Percentiles rank a stretch among this genome's conserved stretches.
Evolutionary conservation across 2,888 invertebrate species (phyloP).

Genomic region (Urechis unicinctus): DNA sequence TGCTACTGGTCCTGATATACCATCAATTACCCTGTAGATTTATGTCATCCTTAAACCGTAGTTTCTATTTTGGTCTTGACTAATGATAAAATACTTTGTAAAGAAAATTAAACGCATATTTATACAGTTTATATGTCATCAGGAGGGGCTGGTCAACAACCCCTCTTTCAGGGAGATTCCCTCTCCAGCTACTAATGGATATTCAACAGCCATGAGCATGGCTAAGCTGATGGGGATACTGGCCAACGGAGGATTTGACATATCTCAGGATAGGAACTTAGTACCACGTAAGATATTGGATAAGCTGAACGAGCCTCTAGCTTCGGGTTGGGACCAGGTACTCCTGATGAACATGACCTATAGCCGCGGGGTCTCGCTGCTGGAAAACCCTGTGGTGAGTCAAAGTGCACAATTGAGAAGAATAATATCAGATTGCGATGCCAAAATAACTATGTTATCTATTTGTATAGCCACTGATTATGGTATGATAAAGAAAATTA

Average conservation of each 20-base stretch:
- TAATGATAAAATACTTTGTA: too few relatives aligned
- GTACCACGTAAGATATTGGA: constrained; percentile 5
- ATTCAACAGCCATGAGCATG: constrained; percentile 35
- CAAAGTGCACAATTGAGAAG: background rate
- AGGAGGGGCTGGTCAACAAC: constrained; percentile 24
- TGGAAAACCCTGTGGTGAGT: background rate
- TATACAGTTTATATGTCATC: too few relatives aligned
- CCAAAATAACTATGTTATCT: too few relatives aligned
- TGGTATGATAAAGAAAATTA: too few relatives aligned
- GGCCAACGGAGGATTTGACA: constrained; percentile 26
- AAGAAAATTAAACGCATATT: too few relatives aligned
- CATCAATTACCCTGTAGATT: background rate
- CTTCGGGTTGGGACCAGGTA: constrained; percentile 10
- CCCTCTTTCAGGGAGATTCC: constrained; percentile 31
- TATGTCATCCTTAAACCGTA: too few relatives aligned
- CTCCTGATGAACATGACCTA: constrained; percentile 11
- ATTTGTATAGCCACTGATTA: too few relatives aligned
- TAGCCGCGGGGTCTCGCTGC: constrained; percentile 8
- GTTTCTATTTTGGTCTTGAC: too few relatives aligned
- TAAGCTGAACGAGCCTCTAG: constrained; percentile 8
- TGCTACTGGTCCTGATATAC: too few relatives aligned
- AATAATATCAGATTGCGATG: background rate
- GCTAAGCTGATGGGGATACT: constrained; percentile 40
- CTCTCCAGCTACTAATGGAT: constrained; percentile 33
- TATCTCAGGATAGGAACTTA: constrained; percentile 5